Base-by-base conservation (phyloP, 1,140 invertebrate species). In the Frieseomelitta varia region DNA sequence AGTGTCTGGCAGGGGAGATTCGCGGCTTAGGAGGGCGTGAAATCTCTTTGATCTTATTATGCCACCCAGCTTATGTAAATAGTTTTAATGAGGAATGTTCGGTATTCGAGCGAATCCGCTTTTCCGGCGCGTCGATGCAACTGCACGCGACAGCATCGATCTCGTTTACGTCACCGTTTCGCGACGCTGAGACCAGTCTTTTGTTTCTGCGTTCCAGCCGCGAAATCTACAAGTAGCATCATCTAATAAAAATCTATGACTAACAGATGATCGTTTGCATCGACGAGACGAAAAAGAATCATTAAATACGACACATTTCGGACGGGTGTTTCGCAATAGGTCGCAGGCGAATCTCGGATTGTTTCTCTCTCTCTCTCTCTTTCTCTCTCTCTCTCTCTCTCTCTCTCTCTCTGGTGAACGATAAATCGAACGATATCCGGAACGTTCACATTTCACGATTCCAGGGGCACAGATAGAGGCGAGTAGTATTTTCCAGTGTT, bases 141-240 rank as follows among this genome's bases (percentile, higher is more conserved):
- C 85, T 84, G 84, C 86, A 88, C 88, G 88, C 86, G 89, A 92
- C 87, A 80, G 90, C 89, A 91, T 91, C 91, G 83, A 65, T 30
- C 74, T 30, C 15, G 30, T 63, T 55, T 72, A 27, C 4, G 61
- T 56, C 78, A 19, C 34, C 0, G 69, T 84, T 39, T 75, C 63
- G 56, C 27, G 47, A 39, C 74, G 17, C 76, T 68, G 76, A 61
- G 75, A 47, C 56, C 53, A 75, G 30, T 61, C 61, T 17, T 71
- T 85, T 75, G 74, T 87, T 72, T 69, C 63, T 30, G 17, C 76
- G 61, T 34, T 58, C 30, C 39, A 82, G 47, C 68, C 78, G 83
- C 67, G 53, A 88, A 92, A 92, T 92, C 39, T 47, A 47, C 39
- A 47, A 6, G 6, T 47, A 8, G 6, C 6, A 0, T 63, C 27